Evolutionary conservation across 2,888 invertebrate genomes (phyloP), one percentile per base, ranked within the genome.

Genomic region (Cosmia trapezina): DNA sequence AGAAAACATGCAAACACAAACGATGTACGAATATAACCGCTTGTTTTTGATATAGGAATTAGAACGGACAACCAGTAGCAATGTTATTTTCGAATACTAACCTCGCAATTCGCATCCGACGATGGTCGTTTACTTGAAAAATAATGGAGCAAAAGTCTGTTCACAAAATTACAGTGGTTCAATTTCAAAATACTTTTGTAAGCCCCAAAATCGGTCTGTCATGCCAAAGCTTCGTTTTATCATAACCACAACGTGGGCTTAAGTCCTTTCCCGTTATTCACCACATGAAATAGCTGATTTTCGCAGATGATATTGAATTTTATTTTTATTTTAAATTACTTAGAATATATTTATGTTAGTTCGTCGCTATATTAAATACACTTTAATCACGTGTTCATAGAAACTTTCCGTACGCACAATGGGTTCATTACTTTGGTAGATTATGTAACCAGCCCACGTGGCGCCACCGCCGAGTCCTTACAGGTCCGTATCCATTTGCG

Each of bases 401-500:
- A 47, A 49, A 33, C 41, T 33, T 54, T 33, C 14, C 37, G 14
- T 41, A 37, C 41, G 45, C 41, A 41, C 37, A 66, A 45, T 22
- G 6, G 19, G 4, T 57, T 45, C 22, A 43, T 73, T 33, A 54
- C 59, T 45, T 49, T 11, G 51, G 22, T 14, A 45, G 0, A 57
- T 75, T 75, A 75, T 51, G 49, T 57, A 57, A 62, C 28, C 49
- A 56, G 28, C 54, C 22, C 65, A 65, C 65, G 65, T 66, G 53
- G 41, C 22, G 19, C n/a, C n/a, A n/a, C n/a, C n/a, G n/a, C 28
- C 17, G 28, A 51, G 17, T 49, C 53, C 65, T 43, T 28, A 57
- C 57, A 60, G 12, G 28, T 22, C 33, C 22, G 45, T 62, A 71
- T 64, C 57, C 69, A 73, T 78, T 73, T 68, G 19, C 76, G 33